phyloP scores from a whole-genome alignment of 2,113 vertebrate genomes.

The Zosterops borbonicus region DNA sequence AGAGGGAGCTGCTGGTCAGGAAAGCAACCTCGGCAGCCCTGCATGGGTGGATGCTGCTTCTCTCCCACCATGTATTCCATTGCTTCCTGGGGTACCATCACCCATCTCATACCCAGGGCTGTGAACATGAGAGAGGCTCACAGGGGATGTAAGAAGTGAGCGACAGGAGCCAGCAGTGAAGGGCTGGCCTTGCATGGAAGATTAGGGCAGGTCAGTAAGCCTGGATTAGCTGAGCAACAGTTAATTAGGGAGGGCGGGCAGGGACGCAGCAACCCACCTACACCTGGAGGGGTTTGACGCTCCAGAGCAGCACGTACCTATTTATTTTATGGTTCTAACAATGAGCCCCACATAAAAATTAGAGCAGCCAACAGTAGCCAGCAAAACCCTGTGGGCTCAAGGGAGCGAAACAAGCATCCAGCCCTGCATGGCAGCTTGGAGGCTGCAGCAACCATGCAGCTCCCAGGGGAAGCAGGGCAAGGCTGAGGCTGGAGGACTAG shows the following conservation, averaged over 20 bases:
- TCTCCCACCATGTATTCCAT: not conserved
- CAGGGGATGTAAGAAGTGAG: not conserved
- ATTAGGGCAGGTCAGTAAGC: slow-evolving; percentile 37
- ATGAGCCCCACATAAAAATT: slow-evolving; percentile 27
- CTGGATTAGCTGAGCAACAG: slow-evolving; percentile 32
- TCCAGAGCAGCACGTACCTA: not conserved
- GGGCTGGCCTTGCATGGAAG: not conserved
- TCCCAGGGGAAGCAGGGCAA: not conserved
- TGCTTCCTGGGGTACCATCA: not conserved
- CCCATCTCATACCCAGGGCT: not conserved
- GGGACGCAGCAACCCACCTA: slow-evolving; percentile 45
- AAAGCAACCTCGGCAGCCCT: not conserved
- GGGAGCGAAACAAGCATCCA: not conserved
- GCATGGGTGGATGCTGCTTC: not conserved
- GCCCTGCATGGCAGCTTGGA: not conserved
- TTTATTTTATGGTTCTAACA: slow-evolving; percentile 14
- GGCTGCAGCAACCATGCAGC: not conserved
- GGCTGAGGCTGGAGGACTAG: not conserved
- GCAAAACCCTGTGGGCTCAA: not conserved
- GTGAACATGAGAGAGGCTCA: not conserved
- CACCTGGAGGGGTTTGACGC: slow-evolving; percentile 29
- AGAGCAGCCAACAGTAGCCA: not conserved
- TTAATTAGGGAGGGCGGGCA: slow-evolving; percentile 31
- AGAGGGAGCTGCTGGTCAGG: not conserved
- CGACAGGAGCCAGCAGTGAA: not conserved